Base-by-base conservation (phyloP, 1,140 invertebrate species). In the Ips typographus region DNA sequence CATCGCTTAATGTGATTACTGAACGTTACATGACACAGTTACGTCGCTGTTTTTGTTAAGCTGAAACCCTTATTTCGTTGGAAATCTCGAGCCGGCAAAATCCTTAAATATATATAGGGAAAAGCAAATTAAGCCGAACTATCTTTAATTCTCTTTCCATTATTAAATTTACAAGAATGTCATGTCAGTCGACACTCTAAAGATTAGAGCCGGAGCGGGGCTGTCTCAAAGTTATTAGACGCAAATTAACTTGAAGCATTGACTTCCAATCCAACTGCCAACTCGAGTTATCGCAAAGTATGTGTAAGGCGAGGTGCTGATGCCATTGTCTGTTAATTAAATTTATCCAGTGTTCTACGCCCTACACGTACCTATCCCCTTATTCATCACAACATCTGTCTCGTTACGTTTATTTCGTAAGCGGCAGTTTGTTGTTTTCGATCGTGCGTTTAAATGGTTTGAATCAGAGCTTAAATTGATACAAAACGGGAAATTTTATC, bases 261-360 rank as follows among this genome's bases (percentile, higher is more conserved):
- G 68, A 70, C 68, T 70, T 70, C 62, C 68, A 70, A 70, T 70
- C 68, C 68, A 61, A 58, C 55, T 61, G 61, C 62, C 61, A 59
- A 59, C 68, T 70, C 67, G 39, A 64, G 62, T 59, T 70, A 70
- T 70, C 62, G 68, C 62, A 70, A 70, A 70, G 68, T 70, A 70
- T 70, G 68, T 70, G 68, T 65, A 69, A 62, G 60, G 51, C 41
- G 67, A 69, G 67, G 67, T 69, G 67, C 52, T 70, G 68, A 65
- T 65, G 53, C 68, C 61, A 62, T 70, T 70, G 68, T 70, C 68
- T 70, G 68, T 65, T 70, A 70, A 70, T 70, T 70, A 70, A 70
- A 70, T 70, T 70, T 64, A 65, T 65, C 68, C 49, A 57, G 47
- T 63, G 67, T 68, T 68, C 57, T 61, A 66, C 64, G 41, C 64